Evolutionary conservation across 2,888 invertebrate species (phyloP).

Genomic region (Dynastes grantii): DNA sequence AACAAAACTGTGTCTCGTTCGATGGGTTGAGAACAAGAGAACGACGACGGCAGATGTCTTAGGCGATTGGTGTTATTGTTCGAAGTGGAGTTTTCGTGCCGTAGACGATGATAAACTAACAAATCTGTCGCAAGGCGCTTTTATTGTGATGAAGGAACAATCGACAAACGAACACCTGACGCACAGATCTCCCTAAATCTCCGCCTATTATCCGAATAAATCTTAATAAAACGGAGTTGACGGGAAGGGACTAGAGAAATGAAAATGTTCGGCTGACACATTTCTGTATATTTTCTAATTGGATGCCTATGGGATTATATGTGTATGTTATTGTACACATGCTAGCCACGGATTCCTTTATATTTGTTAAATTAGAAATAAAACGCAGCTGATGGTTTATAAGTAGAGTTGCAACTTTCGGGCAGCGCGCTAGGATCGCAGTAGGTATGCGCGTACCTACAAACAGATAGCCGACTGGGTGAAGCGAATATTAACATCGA

Average conservation of each 20-base stretch:
- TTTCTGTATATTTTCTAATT: neutral
- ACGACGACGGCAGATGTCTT: constrained; percentile 21
- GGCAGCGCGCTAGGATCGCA: too few species aligned
- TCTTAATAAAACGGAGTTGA: constrained; percentile 1
- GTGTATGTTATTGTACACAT: too few species aligned
- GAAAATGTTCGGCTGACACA: neutral
- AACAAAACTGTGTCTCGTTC: constrained; percentile 27
- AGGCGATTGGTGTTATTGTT: constrained; percentile 15
- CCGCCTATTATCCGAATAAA: constrained; percentile 6
- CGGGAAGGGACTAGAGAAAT: neutral
- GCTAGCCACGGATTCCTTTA: too few species aligned
- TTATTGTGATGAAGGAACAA: constrained; percentile 18
- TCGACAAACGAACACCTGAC: constrained; percentile 22
- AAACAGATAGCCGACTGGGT: too few species aligned
- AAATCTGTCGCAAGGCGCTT: constrained; percentile 22
- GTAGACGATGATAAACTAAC: constrained; percentile 32
- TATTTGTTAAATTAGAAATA: too few species aligned
- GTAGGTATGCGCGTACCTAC: too few species aligned
- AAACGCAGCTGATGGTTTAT: too few species aligned
- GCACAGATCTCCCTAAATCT: constrained; percentile 1
- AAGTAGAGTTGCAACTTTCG: too few species aligned
- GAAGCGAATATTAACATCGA: too few species aligned
- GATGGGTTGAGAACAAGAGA: neutral
- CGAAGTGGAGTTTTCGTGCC: neutral
- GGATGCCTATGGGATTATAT: too few species aligned